phyloP scores from a whole-genome alignment of 2,113 vertebrate genomes.

The Mesitornis unicolor region DNA sequence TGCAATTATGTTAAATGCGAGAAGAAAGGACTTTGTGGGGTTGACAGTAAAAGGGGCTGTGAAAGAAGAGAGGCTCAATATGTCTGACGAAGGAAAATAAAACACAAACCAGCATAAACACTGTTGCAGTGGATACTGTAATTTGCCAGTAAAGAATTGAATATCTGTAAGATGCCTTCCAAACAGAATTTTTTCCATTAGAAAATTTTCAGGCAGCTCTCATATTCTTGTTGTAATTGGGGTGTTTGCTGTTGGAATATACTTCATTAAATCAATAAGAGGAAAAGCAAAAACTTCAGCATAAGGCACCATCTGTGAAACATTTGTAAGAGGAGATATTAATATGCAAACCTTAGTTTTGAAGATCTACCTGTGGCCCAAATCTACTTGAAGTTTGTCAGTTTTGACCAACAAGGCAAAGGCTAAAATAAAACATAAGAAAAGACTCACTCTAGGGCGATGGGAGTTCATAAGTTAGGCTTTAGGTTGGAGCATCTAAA shows the following conservation, averaged over 20 bases:
- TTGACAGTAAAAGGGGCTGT: not conserved
- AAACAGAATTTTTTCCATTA: not conserved
- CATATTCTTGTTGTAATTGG: not conserved
- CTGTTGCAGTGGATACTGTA: not conserved
- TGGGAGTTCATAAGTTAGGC: not conserved
- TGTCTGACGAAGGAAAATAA: not conserved
- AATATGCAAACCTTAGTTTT: not conserved
- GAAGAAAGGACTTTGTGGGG: not conserved
- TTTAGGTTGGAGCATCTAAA: not conserved
- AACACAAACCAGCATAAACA: not conserved
- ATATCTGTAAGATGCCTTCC: not conserved
- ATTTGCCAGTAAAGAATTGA: not conserved
- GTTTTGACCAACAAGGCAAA: not conserved
- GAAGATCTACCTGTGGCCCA: not conserved
- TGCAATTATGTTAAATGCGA: not conserved
- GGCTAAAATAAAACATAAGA: not conserved
- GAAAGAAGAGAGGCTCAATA: not conserved
- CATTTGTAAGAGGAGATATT: not conserved
- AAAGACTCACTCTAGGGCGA: not conserved
- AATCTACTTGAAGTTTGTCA: not conserved
- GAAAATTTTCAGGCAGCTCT: not conserved
- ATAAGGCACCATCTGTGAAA: not conserved
- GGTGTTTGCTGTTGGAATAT: not conserved
- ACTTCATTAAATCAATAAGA: not conserved
- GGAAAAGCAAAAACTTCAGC: not conserved